Evolutionary conservation across 2,888 invertebrate genomes (phyloP), one percentile per base, ranked within the genome.

Genomic region (Sesamia inferens): DNA sequence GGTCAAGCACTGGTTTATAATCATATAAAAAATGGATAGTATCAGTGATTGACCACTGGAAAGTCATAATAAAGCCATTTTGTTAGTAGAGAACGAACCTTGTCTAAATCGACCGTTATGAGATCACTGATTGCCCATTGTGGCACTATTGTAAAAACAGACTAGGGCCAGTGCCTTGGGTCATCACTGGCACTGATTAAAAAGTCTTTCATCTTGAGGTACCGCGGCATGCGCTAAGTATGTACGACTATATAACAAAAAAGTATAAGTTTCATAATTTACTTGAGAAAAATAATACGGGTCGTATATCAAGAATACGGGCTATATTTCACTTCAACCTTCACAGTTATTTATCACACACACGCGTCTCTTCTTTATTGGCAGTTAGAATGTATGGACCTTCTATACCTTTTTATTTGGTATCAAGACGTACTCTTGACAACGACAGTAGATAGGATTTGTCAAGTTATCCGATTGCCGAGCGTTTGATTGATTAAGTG

Each of bases 401-500:
- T 81, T 82, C 81, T 78, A 51, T 31, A 47, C 5, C 31, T 71
- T 81, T 69, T 69, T 74, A 24, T 67, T 71, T 68, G 8, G 68
- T 69, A 24, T 44, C 39, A 71, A 67, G 67, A 69, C 61, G 64
- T 68, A 77, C 72, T 75, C 76, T 71, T 74, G 76, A 82, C 83
- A 82, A 83, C 74, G 79, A 71, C 71, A 74, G 73, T 76, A 74
- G 82, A 83, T 79, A 78, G 76, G 83, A 85, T 85, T 85, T 85
- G 83, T 82, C 85, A 78, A 79, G 72, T 82, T 81, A 85, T 83
- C 83, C 78, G 83, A 76, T 81, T 81, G 78, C 71, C 79, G 64
- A 80, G 65, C 78, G 59, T 78, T 84, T 85, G 85, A 85, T 85
- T 85, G 85, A 85, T 85, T 85, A 85, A 85, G 77, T 77, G 84